A percentile compares a stretch with the other conserved stretches of the same genome.
These are phyloP conservation scores for Otis tarda DNA, from an alignment of 2,113 vertebrate species.

Conservation along the genomic window DNA sequence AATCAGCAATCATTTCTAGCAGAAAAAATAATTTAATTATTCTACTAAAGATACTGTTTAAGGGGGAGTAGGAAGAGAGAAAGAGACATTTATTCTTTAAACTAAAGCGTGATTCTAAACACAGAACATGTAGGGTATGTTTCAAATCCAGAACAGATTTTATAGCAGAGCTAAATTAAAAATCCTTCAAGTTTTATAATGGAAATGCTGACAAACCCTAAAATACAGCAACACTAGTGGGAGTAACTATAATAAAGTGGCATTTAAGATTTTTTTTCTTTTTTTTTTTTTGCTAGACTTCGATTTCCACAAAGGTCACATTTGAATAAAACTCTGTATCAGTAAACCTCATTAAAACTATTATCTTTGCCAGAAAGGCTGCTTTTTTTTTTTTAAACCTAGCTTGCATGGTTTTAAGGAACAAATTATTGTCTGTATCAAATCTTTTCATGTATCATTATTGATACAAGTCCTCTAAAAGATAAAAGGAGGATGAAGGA, in stretches of 20 bases:
- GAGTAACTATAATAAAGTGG: constrained; percentile 12
- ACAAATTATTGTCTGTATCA: neutral
- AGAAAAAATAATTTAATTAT: neutral
- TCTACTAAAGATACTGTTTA: neutral
- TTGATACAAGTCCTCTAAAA: neutral
- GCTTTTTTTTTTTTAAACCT: neutral
- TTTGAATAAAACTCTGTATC: constrained; percentile 55
- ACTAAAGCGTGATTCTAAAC: neutral
- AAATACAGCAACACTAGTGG: neutral
- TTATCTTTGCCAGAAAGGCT: constrained; percentile 29
- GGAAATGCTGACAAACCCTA: constrained; percentile 39
- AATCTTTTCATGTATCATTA: neutral
- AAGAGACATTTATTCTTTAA: neutral
- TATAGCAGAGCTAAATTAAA: constrained; percentile 46
- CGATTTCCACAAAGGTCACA: constrained; percentile 61
- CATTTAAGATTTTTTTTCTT: constrained; percentile 11
- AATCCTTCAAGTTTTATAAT: neutral
- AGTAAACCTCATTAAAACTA: constrained; percentile 60
- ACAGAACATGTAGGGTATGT: neutral
- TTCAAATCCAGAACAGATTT: constrained; percentile 39
- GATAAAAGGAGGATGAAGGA: neutral
- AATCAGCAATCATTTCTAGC: neutral
- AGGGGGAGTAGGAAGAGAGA: neutral
- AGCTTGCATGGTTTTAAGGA: neutral
- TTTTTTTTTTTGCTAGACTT: constrained; percentile 1